Base-by-base conservation (phyloP, 2,113 vertebrate genomes). In the Pygoscelis antarcticus region DNA sequence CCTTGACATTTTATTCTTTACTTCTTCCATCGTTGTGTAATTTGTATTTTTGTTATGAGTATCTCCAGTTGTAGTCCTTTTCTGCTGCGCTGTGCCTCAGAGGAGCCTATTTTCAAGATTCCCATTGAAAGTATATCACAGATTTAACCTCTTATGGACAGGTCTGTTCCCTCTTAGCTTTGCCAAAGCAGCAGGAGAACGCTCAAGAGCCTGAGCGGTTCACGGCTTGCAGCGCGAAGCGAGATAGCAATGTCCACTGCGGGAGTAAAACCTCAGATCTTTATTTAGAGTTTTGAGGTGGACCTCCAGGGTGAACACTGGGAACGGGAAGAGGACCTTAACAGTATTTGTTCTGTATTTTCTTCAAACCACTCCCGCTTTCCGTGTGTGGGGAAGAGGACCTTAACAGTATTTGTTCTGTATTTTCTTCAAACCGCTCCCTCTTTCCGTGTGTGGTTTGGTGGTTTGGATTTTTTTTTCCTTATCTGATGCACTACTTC, bases 241-340 rank as follows among this genome's bases (percentile, higher is more conserved):
- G 1, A 11, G 9, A 55, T 22, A 65, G 30, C 0, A 0, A 16
- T 46, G 42, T 36, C 52, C 20, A 10, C 12, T 30, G 27, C 2
- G 6, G 30, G 55, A 83, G 62, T 51, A 65, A 91, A 95, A 55
- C 61, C 52, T 82, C 17, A 25, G 40, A 16, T 72, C 42, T 77
- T 66, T 89, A 42, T 23, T 25, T 70, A 78, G 42, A 44, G 9
- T 47, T 86, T 49, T 83, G 44, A 60, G 76, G 44, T 82, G 29
- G 21, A 16, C 19, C 19, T 78, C 13, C 32, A 65, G 42, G 38
- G 14, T 70, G 60, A 92, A 16, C 18, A 15, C 38, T 38, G 72
- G 44, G 10, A 87, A 18, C 0, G 1, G 21, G 51, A 29, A 51
- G 69, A 68, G 52, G 23, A 75, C 20, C 14, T 23, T 80, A 65